phyloP scores from a whole-genome alignment of 2,797 vertebrate genomes.

The Silurus lanzhouensis region DNA sequence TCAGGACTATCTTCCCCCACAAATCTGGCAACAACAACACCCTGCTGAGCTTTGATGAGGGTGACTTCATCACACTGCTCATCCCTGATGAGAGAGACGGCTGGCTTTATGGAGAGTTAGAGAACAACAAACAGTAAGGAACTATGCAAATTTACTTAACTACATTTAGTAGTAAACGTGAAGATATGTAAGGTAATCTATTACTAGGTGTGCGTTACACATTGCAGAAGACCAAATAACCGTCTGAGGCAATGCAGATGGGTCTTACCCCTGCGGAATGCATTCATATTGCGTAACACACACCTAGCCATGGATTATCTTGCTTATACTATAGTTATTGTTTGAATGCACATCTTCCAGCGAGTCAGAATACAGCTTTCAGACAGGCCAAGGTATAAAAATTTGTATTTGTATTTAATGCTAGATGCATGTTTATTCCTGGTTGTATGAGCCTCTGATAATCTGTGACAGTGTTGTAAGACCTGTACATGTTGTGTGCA shows the following conservation, averaged over 20 bases:
- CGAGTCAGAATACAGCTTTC: no score
- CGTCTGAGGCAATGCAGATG: no score
- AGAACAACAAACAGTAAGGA: constrained; percentile 84
- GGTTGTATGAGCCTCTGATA: background rate
- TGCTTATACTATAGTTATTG: no score
- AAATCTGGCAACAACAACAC: constrained; percentile 83
- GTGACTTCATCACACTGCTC: constrained; percentile 87
- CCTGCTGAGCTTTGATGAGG: constrained; percentile 90
- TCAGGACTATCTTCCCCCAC: constrained; percentile 94
- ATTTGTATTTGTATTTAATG: background rate
- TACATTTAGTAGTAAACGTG: background rate
- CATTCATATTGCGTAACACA: no score
- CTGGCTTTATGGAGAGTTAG: constrained; percentile 94
- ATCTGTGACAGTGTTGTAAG: background rate
- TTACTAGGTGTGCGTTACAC: no score
- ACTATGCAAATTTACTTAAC: background rate
- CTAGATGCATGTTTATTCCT: background rate
- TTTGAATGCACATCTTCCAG: no score
- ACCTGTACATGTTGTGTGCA: background rate
- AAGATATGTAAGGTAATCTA: background rate
- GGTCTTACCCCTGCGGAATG: no score
- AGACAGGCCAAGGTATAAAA: no score
- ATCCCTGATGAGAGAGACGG: constrained; percentile 92
- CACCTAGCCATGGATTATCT: no score
- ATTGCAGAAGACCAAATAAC: no score